phyloP scores from a whole-genome alignment of 2,797 vertebrate species.

The Betta splendens region DNA sequence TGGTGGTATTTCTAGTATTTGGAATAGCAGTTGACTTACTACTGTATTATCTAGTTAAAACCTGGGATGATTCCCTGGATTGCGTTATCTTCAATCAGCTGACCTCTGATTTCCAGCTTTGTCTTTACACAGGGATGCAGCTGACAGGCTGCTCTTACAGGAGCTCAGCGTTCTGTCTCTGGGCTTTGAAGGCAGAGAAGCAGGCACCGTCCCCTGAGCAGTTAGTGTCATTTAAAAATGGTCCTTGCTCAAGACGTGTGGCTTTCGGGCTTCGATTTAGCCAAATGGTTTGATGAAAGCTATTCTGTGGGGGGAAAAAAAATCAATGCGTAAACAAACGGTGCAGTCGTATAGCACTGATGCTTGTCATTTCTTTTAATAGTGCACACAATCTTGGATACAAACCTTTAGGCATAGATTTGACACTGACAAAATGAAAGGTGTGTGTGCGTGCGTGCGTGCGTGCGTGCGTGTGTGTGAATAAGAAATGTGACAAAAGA shows the following conservation, averaged over 20 bases:
- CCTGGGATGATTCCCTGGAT: not conserved
- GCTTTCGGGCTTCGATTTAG: constrained; percentile 14
- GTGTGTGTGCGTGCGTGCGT: not conserved
- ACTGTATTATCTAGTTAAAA: constrained; percentile 18
- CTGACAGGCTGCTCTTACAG: constrained; percentile 21
- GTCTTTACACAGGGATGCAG: constrained; percentile 19
- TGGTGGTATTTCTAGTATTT: not conserved
- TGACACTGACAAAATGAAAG: not conserved
- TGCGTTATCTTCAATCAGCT: constrained; percentile 14
- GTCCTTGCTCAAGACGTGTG: constrained; percentile 14
- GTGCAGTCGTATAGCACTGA: not conserved
- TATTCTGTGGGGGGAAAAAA: constrained; percentile 1
- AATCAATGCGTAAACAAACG: constrained; percentile 8
- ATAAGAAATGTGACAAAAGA: not conserved
- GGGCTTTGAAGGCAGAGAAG: constrained; percentile 29
- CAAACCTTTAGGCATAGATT: not conserved
- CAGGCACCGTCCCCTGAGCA: constrained; percentile 9
- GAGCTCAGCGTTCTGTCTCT: constrained; percentile 32
- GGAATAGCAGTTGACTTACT: no score
- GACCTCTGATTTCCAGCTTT: constrained; percentile 23
- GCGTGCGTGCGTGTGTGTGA: not conserved
- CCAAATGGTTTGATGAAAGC: constrained; percentile 8
- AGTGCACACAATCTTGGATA: not conserved
- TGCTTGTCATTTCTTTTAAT: not conserved
- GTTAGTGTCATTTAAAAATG: constrained; percentile 15